Evolutionary conservation across 2,888 invertebrate genomes (phyloP), one percentile per base, ranked within the genome.

Genomic region (Eugnorisma glareosa): DNA sequence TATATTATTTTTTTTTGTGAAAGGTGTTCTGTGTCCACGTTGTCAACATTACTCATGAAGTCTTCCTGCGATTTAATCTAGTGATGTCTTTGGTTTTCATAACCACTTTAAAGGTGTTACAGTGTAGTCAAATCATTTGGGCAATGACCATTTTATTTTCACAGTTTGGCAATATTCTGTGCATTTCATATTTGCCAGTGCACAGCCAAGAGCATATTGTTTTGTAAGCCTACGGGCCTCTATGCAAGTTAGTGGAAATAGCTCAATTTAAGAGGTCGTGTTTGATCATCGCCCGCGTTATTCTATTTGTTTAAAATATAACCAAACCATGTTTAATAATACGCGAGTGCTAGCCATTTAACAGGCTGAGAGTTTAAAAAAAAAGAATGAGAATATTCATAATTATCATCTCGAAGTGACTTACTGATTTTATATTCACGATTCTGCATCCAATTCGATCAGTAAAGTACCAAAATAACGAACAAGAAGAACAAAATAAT

Each of bases 401-500:
- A n/a, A n/a, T n/a, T 10, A 28, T 28, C 15, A 28, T 57, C 24
- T 8, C 7, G 13, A 28, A 28, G n/a, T 6, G n/a, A 54, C 5
- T n/a, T n/a, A 54, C n/a, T 54, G 1, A n/a, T 54, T 54, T 51
- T n/a, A n/a, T n/a, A n/a, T n/a, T 54, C 1, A 1, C 28, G 15
- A 61, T 15, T 61, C 24, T 11, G 24, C 35, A 24, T 37, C 37
- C 11, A 35, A 15, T 4, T 51, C 18, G 4, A 11, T 10, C 43
- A n/a, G 8, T 10, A 21, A 21, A n/a, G 15, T 59, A 28, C 13
- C 21, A 18, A 10, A 43, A 35, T 54, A 59, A 48, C 21, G 1
- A 59, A 59, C 3, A 35, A 35, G 21, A 63, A 40, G 37, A 45
- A 79, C 37, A 35, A 64, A 40, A 40, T 64, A 57, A 45, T 48